These are phyloP conservation scores for Porites rus DNA, from an alignment of 92 coral and sea anemone species.

Conservation along the genomic window DNA sequence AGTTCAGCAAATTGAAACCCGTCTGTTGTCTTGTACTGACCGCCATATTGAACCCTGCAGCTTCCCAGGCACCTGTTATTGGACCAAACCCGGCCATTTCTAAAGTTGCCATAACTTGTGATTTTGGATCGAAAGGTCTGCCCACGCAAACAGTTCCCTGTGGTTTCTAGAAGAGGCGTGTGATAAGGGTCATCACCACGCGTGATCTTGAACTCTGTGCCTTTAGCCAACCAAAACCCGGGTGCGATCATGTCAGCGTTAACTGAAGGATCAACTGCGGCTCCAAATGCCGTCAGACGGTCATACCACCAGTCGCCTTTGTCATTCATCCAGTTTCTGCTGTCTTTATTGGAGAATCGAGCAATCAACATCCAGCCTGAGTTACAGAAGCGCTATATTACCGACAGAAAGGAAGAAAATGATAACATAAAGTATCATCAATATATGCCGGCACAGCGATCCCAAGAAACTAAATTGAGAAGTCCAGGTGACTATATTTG, in stretches of 20 bases:
- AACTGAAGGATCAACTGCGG: neutral
- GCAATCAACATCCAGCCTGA: neutral
- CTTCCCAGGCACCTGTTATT: neutral
- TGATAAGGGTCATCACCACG: neutral
- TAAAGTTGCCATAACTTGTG: too few species aligned
- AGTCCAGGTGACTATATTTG: too few species aligned
- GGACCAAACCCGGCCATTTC: neutral
- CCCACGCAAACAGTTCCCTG: neutral
- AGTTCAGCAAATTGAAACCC: neutral
- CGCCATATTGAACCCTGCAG: neutral
- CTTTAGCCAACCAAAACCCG: neutral
- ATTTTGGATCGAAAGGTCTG: neutral
- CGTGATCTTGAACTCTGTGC: neutral
- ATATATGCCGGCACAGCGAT: too few species aligned
- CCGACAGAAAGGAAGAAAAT: too few species aligned
- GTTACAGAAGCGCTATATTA: too few species aligned
- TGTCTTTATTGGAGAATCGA: slow-evolving; percentile 1
- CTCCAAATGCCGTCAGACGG: neutral
- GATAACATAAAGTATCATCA: too few species aligned
- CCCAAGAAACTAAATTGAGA: too few species aligned
- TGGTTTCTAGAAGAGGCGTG: neutral
- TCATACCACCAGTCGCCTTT: neutral
- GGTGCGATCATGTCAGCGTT: slow-evolving; percentile 9
- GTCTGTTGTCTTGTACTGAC: neutral
- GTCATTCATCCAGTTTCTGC: slow-evolving; percentile 10